Base-by-base conservation (phyloP, 2,888 invertebrate species). In the Scaptomyza caliginosa region DNA sequence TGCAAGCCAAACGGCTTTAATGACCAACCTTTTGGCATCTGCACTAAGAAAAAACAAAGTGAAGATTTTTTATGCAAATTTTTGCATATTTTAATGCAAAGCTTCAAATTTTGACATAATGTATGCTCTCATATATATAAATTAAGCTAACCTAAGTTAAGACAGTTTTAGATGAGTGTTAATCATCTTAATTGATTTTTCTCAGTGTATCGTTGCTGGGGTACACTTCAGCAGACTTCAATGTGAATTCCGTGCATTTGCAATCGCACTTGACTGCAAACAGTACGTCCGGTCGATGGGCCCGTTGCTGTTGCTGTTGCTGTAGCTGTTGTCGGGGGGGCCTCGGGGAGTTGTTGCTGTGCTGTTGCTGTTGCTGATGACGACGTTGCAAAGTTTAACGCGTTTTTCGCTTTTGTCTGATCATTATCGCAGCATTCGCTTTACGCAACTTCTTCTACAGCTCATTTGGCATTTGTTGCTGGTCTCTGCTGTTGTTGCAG, bases 211-310 rank as follows among this genome's bases (percentile, higher is more conserved):
- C 26, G 17, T n/a, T n/a, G 34, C 45, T 40, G 49, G 55, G 28
- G 43, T 3, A 32, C 38, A n/a, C 36, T 24, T 21, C 48, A 38
- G 40, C 65, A 49, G 67, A 70, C 73, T 74, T 71, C 74, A 86
- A 84, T 83, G 86, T 74, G 84, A 86, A 84, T 84, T 84, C 86
- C 86, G 86, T 83, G 86, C 84, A 84, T 84, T 86, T 86, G 86
- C 83, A 78, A 84, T 84, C 83, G 86, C 84, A 84, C 86, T 84
- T 85, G 86, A 70, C 76, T 75, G 83, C 69, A 68, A 60, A 54
- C 68, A 63, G 62, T 72, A 77, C 80, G 83, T 83, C 83, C 86
- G 82, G 86, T 83, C 75, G 65, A 42, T 70, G 74, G 70, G 74
- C 74, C 74, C 65, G 64, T 74, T 43, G 66, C 24, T 19, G 51